Conservation (phyloP, 2,113 vertebrate species). For the Pimephales promelas region DNA sequence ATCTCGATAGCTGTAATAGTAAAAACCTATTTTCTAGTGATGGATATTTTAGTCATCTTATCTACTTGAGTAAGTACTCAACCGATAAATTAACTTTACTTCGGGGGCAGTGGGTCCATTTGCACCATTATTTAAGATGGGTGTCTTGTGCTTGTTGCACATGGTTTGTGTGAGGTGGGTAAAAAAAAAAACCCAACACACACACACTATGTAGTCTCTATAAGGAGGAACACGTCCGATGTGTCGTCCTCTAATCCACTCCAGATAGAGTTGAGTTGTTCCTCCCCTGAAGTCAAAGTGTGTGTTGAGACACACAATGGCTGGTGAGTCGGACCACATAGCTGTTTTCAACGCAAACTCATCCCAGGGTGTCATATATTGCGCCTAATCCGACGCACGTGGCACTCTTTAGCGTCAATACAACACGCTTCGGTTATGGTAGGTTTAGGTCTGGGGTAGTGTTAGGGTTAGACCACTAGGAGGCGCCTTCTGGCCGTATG, state of each 20-base stretch:
- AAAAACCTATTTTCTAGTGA: slow-evolving; percentile 23
- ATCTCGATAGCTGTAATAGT: too few species aligned
- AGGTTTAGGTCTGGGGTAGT: too few species aligned
- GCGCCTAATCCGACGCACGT: too few species aligned
- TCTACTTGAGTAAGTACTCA: neutral
- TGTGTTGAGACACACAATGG: neutral
- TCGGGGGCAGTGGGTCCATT: neutral
- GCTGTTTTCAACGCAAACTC: too few species aligned
- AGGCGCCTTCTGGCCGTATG: too few species aligned
- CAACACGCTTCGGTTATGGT: too few species aligned
- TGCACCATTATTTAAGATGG: neutral
- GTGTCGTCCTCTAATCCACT: neutral
- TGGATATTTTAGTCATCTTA: neutral
- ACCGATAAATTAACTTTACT: neutral
- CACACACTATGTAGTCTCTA: neutral
- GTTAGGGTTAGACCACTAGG: too few species aligned
- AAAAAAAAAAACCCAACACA: neutral
- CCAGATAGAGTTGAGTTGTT: neutral
- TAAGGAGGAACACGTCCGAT: neutral
- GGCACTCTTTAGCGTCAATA: too few species aligned
- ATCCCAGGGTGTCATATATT: too few species aligned
- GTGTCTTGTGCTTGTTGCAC: neutral
- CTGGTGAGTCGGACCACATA: neutral
- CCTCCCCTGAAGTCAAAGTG: neutral
- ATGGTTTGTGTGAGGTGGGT: neutral